These are phyloP conservation scores for Andrena praecox DNA, from an alignment of 2,888 invertebrate genomes.

Conservation along the genomic window DNA sequence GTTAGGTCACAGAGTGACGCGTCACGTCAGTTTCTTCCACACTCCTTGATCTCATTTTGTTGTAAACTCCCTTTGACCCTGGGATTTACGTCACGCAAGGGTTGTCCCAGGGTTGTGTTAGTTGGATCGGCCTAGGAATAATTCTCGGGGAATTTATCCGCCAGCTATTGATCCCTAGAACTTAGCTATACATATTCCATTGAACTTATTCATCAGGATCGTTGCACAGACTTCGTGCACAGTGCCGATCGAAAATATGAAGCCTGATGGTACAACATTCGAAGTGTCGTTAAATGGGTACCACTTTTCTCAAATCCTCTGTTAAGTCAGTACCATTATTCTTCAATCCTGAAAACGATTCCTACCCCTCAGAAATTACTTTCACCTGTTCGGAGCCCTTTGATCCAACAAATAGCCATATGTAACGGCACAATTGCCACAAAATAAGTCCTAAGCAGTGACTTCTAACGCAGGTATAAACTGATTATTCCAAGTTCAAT, in stretches of 20 bases:
- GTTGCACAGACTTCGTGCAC: too few species aligned
- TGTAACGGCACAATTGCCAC: background rate
- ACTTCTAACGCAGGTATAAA: background rate
- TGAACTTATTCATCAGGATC: too few species aligned
- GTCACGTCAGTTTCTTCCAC: slow-evolving; percentile 9
- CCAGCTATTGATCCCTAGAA: background rate
- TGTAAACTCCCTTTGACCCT: slow-evolving; percentile 37
- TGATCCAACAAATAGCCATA: too few species aligned
- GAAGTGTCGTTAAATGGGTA: too few species aligned
- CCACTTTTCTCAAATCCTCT: too few species aligned
- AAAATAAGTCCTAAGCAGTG: background rate
- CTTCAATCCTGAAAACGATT: too few species aligned
- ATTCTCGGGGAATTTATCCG: slow-evolving; percentile 1
- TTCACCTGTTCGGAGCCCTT: too few species aligned
- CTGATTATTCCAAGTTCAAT: background rate
- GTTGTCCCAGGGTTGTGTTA: background rate
- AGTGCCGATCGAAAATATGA: too few species aligned
- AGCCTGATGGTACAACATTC: too few species aligned
- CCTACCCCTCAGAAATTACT: too few species aligned
- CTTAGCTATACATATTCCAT: background rate
- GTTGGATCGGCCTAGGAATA: slow-evolving; percentile 1
- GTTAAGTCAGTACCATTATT: too few species aligned
- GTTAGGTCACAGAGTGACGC: slow-evolving; percentile 29
- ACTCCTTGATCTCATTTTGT: slow-evolving; percentile 35
- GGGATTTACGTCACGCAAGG: slow-evolving; percentile 22